A percentile compares a stretch with the other conserved stretches of the same genome.
phyloP scores from a whole-genome alignment of 2,113 vertebrate genomes.

The Ellobius talpinus region DNA sequence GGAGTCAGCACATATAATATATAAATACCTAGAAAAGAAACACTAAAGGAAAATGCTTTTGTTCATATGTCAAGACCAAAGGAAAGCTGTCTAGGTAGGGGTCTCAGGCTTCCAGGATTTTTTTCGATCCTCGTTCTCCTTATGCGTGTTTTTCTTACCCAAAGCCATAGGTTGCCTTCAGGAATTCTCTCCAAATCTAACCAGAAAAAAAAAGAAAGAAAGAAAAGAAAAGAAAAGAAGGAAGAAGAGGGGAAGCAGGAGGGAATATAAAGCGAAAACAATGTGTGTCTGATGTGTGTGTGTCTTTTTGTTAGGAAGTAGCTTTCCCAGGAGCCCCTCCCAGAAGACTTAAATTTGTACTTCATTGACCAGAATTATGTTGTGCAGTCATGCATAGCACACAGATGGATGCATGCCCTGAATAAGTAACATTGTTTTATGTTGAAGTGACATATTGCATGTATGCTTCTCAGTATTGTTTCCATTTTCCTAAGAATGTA shows the following conservation, averaged over 20 bases:
- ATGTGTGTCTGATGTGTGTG: not conserved
- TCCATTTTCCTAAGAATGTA: not conserved
- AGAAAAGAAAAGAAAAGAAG: accelerated
- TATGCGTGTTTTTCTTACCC: not conserved
- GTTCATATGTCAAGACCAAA: not conserved
- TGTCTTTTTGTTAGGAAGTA: not conserved
- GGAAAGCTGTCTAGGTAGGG: not conserved
- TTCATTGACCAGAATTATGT: not conserved
- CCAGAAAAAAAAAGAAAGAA: not conserved
- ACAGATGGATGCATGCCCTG: accelerated
- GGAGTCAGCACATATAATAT: not conserved
- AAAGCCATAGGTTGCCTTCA: not conserved
- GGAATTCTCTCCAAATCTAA: not conserved
- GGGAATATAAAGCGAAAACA: not conserved
- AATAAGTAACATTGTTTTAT: conserved; percentile 4
- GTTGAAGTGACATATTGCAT: not conserved
- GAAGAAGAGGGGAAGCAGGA: accelerated
- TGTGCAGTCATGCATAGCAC: not conserved
- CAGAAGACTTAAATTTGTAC: not conserved
- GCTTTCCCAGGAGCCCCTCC: not conserved
- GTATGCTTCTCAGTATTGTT: not conserved
- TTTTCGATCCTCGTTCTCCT: not conserved
- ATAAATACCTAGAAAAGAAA: not conserved
- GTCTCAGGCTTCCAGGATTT: not conserved
- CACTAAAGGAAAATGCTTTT: not conserved